These are phyloP conservation scores for Wiebesia pumilae DNA, from an alignment of 1,140 invertebrate genomes.

Conservation along the genomic window DNA sequence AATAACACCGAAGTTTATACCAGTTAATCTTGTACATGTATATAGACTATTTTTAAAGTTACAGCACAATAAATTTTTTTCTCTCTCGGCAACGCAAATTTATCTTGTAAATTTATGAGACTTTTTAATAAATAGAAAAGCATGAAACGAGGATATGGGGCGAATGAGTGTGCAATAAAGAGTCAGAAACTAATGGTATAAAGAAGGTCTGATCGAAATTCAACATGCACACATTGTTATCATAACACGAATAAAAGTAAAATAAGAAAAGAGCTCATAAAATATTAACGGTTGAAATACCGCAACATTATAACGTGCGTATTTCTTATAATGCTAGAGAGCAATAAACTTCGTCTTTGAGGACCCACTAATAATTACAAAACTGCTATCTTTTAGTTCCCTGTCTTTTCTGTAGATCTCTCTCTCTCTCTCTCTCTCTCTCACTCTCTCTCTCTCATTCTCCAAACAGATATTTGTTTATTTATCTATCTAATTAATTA, in stretches of 20 bases:
- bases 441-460: background rate
- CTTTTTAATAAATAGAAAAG: slow-evolving; percentile 3
- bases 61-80: background rate
- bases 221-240: background rate
- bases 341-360: background rate
- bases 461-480: no score
- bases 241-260: background rate
- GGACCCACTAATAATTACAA: background rate
- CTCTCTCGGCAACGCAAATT: background rate
- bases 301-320: background rate
- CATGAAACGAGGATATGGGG: background rate
- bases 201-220: background rate
- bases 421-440: background rate
- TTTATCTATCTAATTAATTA: no score
- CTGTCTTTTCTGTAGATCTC: background rate
- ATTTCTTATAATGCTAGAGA: background rate
- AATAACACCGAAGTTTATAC: background rate
- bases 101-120: slow-evolving; percentile 15
- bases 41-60: background rate
- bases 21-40: background rate
- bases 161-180: background rate
- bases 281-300: background rate
- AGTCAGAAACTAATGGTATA: background rate
- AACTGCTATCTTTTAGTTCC: background rate
- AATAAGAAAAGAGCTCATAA: background rate